Base-by-base conservation (phyloP, 2,113 vertebrate species). In the Gobio gobio region DNA sequence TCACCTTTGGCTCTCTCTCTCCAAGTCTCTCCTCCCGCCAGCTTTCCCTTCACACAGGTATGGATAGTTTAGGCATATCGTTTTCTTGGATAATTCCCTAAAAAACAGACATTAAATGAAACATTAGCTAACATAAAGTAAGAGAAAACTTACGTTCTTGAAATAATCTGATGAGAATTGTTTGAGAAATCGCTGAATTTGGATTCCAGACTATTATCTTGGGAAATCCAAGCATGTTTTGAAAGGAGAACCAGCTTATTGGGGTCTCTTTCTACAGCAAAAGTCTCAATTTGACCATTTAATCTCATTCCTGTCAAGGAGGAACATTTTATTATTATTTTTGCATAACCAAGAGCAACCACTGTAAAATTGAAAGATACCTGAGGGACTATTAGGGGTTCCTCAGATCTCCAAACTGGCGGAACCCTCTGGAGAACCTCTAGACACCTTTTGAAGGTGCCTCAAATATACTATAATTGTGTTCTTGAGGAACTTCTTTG, bases 41-140 rank as follows among this genome's bases (percentile, higher is more conserved):
- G 8, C 63, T 3, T 51, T 14, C 3, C 10, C 40, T 92, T 93
- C 92, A 45, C 64, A 59, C 84, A 88, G 88, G 88, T 89, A 86
- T 83, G 88, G 33, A 26, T 24, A 10, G 33, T 36, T 72, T 58
- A 40, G 66, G 49, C 22, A 29, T 36, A 10, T 54, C 3, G 2
- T 47, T 74, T 49, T 12, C 3, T 74, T n/a, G 13, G 40, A 74
- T 43, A 16, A 45, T 73, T 73, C n/a, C 20, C 40, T 47, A 8
- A 43, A 22, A 72, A 70, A 72, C 18, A 2, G 68, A 12, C 2
- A 26, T 74, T 7, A 49, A 6, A 74, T 16, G 12, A 76, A 76
- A 20, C 49, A 76, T 16, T 16, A 18, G 29, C 29, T 36, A 68
- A 36, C 63, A 66, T 18, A 7, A 68, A 36, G 33, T 20, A 18